These are phyloP conservation scores for Parambassis ranga DNA, from an alignment of 2,797 vertebrate species.

Conservation along the genomic window DNA sequence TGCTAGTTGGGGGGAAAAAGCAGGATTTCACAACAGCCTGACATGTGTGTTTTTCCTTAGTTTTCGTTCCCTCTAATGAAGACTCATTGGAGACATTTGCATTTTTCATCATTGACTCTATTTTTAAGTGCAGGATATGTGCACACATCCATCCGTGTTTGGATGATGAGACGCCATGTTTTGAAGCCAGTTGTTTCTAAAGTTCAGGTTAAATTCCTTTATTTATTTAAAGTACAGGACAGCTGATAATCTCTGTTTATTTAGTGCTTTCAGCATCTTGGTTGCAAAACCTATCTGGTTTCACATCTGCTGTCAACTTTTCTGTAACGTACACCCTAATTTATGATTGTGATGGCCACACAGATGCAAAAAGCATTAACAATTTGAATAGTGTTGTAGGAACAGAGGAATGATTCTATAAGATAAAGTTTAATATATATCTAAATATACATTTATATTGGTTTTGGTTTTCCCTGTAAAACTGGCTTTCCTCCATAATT, in stretches of 20 bases:
- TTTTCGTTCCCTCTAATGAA: background rate
- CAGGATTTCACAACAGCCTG: background rate
- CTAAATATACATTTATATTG: constrained; percentile 12
- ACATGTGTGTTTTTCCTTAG: background rate
- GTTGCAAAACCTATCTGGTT: background rate
- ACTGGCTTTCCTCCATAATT: constrained; percentile 7
- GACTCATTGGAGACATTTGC: background rate
- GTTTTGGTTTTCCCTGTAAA: constrained; percentile 38
- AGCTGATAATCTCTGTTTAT: background rate
- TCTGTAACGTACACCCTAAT: constrained; percentile 2
- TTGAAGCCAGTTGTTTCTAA: background rate
- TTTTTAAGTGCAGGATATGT: background rate
- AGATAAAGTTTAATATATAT: constrained; percentile 52
- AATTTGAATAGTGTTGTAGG: constrained; percentile 27
- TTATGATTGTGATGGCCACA: background rate
- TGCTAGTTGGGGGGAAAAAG: constrained; percentile 1
- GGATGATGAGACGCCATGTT: background rate
- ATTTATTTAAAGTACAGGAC: background rate
- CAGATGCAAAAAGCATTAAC: background rate
- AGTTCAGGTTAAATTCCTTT: background rate
- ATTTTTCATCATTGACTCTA: constrained; percentile 4
- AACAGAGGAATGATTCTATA: constrained; percentile 29
- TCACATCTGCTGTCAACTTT: background rate
- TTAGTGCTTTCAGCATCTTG: background rate
- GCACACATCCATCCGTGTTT: background rate